These are phyloP conservation scores for Drosophila ficusphila DNA, from an alignment of 1,140 invertebrate genomes.

Conservation along the genomic window DNA sequence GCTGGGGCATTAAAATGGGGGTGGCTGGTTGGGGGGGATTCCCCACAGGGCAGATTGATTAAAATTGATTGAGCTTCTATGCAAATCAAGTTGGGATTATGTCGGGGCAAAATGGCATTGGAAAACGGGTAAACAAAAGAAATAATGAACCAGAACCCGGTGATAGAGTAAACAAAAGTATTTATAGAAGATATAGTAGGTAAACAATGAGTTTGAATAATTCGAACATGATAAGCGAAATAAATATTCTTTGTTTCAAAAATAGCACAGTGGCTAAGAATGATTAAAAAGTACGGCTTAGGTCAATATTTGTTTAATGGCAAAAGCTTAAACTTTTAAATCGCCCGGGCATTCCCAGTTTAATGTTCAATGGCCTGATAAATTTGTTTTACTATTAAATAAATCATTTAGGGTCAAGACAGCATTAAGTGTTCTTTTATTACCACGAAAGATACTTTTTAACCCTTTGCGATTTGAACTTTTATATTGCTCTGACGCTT, in stretches of 20 bases:
- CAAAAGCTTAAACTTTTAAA: too few species aligned
- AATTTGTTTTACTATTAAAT: neutral
- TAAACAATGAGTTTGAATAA: slow-evolving; percentile 15
- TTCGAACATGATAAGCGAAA: neutral
- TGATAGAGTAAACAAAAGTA: slow-evolving; percentile 11
- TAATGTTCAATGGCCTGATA: neutral
- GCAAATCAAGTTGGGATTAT: slow-evolving; percentile 36
- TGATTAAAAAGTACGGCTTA: too few species aligned
- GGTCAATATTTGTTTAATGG: too few species aligned
- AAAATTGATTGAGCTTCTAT: slow-evolving; percentile 39
- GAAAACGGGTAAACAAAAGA: slow-evolving; percentile 8
- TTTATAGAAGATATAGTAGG: slow-evolving; percentile 13
- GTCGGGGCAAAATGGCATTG: slow-evolving; percentile 11
- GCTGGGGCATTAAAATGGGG: slow-evolving; percentile 4
- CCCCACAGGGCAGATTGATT: slow-evolving; percentile 34
- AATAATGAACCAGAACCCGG: slow-evolving; percentile 17
- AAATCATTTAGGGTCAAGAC: slow-evolving; percentile 13
- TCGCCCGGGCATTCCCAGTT: neutral
- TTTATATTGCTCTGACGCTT: slow-evolving; percentile 40
- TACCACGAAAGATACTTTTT: neutral
- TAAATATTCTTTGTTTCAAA: neutral
- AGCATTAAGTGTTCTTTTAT: slow-evolving; percentile 11
- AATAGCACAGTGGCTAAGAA: too few species aligned
- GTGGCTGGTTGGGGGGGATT: neutral
- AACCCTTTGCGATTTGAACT: slow-evolving; percentile 43